A percentile compares a stretch with the other conserved stretches of the same genome.
phyloP scores from a whole-genome alignment of 2,888 invertebrate genomes.

The Agelastica alni region DNA sequence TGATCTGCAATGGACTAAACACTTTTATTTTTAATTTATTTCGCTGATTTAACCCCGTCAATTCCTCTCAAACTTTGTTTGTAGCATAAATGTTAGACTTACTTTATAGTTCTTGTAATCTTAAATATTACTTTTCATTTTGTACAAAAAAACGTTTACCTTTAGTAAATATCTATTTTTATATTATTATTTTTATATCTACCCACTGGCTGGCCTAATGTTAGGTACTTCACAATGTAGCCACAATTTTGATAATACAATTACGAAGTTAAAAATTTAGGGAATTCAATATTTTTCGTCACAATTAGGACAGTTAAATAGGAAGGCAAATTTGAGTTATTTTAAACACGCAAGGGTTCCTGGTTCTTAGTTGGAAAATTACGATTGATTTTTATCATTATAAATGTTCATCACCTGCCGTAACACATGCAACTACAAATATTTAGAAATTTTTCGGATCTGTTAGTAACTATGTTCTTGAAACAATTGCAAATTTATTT shows the following conservation, averaged over 20 bases:
- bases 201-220: neutral
- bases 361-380: slow-evolving; percentile 20
- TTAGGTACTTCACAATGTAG: neutral
- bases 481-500: no score
- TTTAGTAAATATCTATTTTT: no score
- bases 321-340: slow-evolving; percentile 29
- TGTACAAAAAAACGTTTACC: no score
- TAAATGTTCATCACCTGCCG: slow-evolving; percentile 26
- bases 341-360: slow-evolving; percentile 29
- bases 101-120: no score
- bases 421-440: neutral
- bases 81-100: no score
- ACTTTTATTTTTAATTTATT: no score
- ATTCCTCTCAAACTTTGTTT: no score
- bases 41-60: no score
- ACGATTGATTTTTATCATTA: slow-evolving; percentile 23
- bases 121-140: no score
- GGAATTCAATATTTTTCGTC: slow-evolving; percentile 24
- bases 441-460: neutral
- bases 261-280: slow-evolving; percentile 10
- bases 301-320: slow-evolving; percentile 25
- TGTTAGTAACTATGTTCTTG: neutral
- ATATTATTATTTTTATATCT: no score
- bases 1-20: no score
- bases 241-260: slow-evolving; percentile 6